Evolutionary conservation across 2,113 vertebrate species (phyloP), one percentile per base, ranked within the genome.

Genomic region (Marmota monax): DNA sequence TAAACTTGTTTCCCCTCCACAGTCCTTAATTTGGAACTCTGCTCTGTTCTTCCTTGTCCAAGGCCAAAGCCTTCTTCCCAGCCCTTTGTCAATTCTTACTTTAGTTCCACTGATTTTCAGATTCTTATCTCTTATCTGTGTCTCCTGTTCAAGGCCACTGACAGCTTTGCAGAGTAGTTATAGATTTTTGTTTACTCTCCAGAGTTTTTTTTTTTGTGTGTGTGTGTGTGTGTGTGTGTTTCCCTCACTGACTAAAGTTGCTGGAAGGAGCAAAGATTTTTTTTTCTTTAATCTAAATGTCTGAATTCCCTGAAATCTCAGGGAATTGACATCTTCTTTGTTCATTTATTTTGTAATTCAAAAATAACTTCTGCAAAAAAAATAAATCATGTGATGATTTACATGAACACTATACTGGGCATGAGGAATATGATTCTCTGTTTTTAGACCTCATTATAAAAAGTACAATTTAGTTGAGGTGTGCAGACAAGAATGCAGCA

Each of bases 31-130:
- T 78, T 45, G 2, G 18, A 78, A 51, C 18, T 37, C 39, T 51
- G 48, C 2, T 76, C 42, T 77, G 4, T 83, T 83, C 78, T 84
- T 84, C 29, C 58, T 88, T 14, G 16, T 84, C 37, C 17, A 84
- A 93, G 42, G 69, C 84, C 67, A 96, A 92, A 73, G 5, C 14
- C 22, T 92, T 73, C 39, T 65, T 45, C 69, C 11, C 42, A 56
- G 76, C 8, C 18, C 48, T 89, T 74, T 95, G 91, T 96, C 90
- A 94, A 82, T 97, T 48, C 72, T 92, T 29, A 67, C 84, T 88
- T 92, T 42, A 93, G 42, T 87, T 34, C 25, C 34, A 94, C 63
- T 79, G 87, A 93, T 86, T 96, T 96, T 96, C 82, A 94, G 86
- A 94, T 88, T 83, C 39, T 56, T 90, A 84, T 96, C 74, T 79